phyloP scores from a whole-genome alignment of 2,888 invertebrate genomes.

The Mythimna albipuncta region DNA sequence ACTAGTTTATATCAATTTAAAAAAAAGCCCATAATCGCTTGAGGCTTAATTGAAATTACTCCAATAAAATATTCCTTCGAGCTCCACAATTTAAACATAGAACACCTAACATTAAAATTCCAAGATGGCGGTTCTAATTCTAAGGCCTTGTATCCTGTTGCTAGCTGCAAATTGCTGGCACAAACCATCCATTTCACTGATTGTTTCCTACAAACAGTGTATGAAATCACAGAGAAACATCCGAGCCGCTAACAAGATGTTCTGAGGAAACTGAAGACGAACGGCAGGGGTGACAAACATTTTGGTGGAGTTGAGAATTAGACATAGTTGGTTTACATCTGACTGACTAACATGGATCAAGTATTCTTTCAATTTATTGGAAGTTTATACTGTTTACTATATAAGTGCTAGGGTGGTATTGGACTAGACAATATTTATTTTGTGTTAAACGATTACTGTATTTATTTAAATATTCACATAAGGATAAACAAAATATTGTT shows the following conservation, averaged over 20 bases:
- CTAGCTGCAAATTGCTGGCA: constrained; percentile 40
- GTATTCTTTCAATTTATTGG: too few species aligned
- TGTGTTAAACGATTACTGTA: background rate
- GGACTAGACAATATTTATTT: background rate
- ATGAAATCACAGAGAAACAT: constrained; percentile 38
- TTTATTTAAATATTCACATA: too few species aligned
- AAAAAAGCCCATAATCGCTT: background rate
- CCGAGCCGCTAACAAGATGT: constrained; percentile 11
- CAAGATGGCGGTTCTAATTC: constrained; percentile 34
- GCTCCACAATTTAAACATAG: constrained; percentile 13
- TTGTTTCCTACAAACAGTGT: constrained; percentile 24
- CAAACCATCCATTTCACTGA: constrained; percentile 47
- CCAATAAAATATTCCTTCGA: constrained; percentile 6
- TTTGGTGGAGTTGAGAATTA: background rate
- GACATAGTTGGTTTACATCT: background rate
- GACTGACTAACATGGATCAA: background rate
- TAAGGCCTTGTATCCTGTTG: constrained; percentile 33
- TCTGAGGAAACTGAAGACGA: constrained; percentile 26
- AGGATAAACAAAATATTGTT: too few species aligned
- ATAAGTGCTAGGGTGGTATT: background rate
- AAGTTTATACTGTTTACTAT: background rate
- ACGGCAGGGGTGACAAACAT: constrained; percentile 22
- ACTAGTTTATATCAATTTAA: too few species aligned
- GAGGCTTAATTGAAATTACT: background rate
- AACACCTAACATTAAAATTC: constrained; percentile 41